phyloP scores from a whole-genome alignment of 2,113 vertebrate genomes.

The Illadopsis cleaveri region DNA sequence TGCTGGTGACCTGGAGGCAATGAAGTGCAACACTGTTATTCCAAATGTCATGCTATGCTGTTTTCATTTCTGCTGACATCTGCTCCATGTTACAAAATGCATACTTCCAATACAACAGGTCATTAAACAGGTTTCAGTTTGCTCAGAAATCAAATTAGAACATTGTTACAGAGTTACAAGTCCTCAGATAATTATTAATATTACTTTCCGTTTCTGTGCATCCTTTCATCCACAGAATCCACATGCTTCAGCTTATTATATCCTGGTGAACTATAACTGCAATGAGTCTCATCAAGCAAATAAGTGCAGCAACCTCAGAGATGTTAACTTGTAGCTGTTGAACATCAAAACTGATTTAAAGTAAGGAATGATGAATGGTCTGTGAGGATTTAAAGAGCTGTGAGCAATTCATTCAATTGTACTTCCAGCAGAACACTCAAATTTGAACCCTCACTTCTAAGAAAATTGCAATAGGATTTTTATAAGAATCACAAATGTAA shows the following conservation, averaged over 20 bases:
- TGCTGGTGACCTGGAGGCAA: slow-evolving; percentile 60
- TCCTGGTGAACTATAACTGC: background rate
- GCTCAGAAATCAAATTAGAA: slow-evolving; percentile 55
- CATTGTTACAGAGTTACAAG: slow-evolving; percentile 26
- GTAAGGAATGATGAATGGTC: background rate
- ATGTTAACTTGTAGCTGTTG: background rate
- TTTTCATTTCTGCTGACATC: slow-evolving; percentile 61
- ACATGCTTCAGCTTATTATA: background rate
- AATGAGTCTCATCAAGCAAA: background rate
- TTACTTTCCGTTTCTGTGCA: background rate
- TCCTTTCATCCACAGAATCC: slow-evolving; percentile 1
- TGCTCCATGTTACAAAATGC: slow-evolving; percentile 40
- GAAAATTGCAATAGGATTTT: background rate
- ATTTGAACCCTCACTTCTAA: background rate
- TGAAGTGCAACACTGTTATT: slow-evolving; percentile 69
- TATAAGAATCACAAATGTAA: background rate
- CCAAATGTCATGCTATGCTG: slow-evolving; percentile 53
- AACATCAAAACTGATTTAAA: slow-evolving; percentile 10
- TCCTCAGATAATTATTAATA: slow-evolving; percentile 42
- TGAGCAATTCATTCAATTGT: background rate
- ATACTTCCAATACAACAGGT: slow-evolving; percentile 38
- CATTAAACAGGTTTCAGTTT: slow-evolving; percentile 69
- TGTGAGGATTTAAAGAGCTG: background rate
- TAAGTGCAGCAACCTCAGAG: background rate
- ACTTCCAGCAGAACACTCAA: background rate